phyloP scores from a whole-genome alignment of 2,888 invertebrate genomes.

The Trissoscelio sp. region DNA sequence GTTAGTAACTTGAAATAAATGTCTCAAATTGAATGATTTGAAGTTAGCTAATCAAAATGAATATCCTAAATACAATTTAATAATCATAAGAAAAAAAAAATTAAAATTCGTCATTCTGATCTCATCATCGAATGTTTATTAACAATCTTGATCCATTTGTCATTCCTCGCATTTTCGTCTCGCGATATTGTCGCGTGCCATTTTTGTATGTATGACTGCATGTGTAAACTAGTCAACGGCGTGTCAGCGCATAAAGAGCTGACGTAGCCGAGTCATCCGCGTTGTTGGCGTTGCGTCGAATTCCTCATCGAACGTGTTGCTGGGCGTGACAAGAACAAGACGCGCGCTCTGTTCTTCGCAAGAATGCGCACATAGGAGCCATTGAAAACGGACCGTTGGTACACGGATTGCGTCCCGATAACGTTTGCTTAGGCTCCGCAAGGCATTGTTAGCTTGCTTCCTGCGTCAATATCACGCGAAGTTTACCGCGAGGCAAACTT shows the following conservation, averaged over 20 bases:
- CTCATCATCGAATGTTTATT: conserved; percentile 20
- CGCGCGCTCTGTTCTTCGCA: conserved; percentile 47
- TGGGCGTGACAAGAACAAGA: conserved; percentile 53
- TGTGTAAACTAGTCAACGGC: conserved; percentile 10
- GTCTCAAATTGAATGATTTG: too few species aligned
- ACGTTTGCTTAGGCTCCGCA: conserved; percentile 37
- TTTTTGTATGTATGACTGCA: conserved; percentile 40
- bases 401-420: conserved; percentile 42
- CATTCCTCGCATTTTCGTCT: background rate
- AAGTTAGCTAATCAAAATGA: too few species aligned
- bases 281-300: conserved; percentile 26
- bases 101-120: too few species aligned
- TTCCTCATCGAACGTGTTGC: conserved; percentile 43
- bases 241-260: conserved; percentile 47
- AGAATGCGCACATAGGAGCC: conserved; percentile 37
- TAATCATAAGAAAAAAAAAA: too few species aligned
- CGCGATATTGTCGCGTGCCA: conserved; percentile 28
- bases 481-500: conserved; percentile 41
- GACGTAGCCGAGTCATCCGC: conserved; percentile 34
- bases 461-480: conserved; percentile 32
- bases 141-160: conserved; percentile 11
- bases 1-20: too few species aligned
- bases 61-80: too few species aligned
- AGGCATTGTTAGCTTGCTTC: conserved; percentile 25
- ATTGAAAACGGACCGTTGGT: conserved; percentile 21